Conservation (phyloP, 2,888 invertebrate species). For the Calameuta idolon region DNA sequence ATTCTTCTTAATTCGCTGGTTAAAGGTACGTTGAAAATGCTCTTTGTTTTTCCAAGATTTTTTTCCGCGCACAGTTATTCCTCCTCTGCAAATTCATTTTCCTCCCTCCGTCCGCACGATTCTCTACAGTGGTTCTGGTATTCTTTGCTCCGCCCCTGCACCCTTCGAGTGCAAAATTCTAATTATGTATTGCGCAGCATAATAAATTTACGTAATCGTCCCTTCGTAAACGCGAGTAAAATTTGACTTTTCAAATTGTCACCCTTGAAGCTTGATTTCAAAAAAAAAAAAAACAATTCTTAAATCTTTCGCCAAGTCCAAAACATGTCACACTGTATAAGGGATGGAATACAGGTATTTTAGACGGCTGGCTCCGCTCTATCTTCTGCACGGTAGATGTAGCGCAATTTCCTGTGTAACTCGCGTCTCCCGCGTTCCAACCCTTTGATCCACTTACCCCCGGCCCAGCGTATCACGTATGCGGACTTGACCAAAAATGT, state of each 20-base stretch:
- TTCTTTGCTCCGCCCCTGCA: conserved; percentile 5
- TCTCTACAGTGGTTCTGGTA: conserved; percentile 23
- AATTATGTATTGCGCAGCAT: conserved; percentile 5
- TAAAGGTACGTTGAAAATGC: conserved; percentile 17
- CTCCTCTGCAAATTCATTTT: conserved; percentile 8
- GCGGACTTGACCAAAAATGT: conserved; percentile 61
- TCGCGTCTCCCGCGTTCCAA: conserved; percentile 28
- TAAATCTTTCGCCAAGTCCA: background rate
- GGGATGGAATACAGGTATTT: background rate
- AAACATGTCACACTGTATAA: background rate
- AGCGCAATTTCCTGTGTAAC: conserved; percentile 30
- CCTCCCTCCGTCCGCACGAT: conserved; percentile 27
- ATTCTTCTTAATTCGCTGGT: conserved; percentile 56
- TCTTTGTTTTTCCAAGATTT: conserved; percentile 48
- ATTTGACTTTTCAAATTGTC: background rate
- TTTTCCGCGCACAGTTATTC: conserved; percentile 17
- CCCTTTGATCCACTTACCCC: conserved; percentile 61
- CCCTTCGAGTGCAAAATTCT: conserved; percentile 24
- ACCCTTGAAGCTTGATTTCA: background rate
- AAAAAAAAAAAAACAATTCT: background rate
- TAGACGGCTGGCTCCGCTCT: conserved; percentile 10
- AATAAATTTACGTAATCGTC: background rate
- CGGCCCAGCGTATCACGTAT: conserved; percentile 42
- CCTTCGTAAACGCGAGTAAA: background rate
- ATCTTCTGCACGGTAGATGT: background rate